Evolutionary conservation across 2,888 invertebrate genomes (phyloP), one percentile per base, ranked within the genome.

Genomic region (Psylliodes chrysocephalus): DNA sequence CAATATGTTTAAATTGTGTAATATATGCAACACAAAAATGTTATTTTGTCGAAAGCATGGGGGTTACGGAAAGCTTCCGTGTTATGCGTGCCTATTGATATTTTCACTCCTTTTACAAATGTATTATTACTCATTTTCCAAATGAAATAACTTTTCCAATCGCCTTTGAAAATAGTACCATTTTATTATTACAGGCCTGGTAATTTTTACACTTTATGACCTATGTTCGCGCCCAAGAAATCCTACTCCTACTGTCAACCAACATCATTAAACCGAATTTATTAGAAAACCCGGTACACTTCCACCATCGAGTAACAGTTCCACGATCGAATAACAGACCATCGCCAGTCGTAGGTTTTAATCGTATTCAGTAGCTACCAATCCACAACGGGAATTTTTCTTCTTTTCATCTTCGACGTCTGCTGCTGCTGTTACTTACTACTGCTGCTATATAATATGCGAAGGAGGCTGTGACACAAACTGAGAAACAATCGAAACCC

Each of bases 281-380:
- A 40, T 53, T 38, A 22, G 17, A 53, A 53, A 52, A 53, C 40
- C 19, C 38, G 8, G 38, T 53, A 40, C 40, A n/a, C n/a, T 53
- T 53, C 40, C 38, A 15, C 53, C 6, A 35, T 35, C 33, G 30
- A 30, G 7, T 10, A 22, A 10, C 19, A 47, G 42, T 53, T 53
- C 40, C 38, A 15, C 53, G 12, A 35, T 35, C 33, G 30, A 30
- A 5, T 10, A 22, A 10, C 19, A 47, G 42, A 47, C 35, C 42
- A 40, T 51, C 40, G 22, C 2, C 2, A 14, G 14, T 38, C 49
- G 59, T 59, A 51, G 59, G 59, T 42, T 59, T 59, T 59, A 59
- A 59, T 59, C 28, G 28, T 51, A 59, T 59, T 49, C 59, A 51
- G 59, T 59, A 59, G 59, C 59, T 30, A 22, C 42, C 40, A 17